Evolutionary conservation across 2,797 vertebrate species (phyloP), one percentile per base, ranked within the genome.

Genomic region (Coranthus polyacanthus): DNA sequence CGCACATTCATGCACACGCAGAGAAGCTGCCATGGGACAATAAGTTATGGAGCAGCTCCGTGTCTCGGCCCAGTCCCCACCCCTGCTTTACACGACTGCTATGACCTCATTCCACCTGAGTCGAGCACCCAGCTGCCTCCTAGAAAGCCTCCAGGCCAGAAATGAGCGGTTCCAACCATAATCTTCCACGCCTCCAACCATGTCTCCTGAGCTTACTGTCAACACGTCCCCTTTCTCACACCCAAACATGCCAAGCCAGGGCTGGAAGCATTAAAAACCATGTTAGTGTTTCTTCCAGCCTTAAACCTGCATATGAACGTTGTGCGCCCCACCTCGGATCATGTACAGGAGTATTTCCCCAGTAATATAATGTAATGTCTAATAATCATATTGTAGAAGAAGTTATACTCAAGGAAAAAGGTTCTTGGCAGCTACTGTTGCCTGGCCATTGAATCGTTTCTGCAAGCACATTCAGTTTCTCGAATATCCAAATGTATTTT

Each of bases 101-200:
- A 75, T 88, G 88, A 88, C 80, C 88, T 92, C 85, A 89, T 87
- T 87, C 82, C 73, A 89, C 83, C 83, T 89, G 84, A 88, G 78
- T 77, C 36, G 6, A 68, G 82, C 75, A 82, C 72, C 68, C 72
- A 79, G 74, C 79, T 65, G 66, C 75, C 79, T 87, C 80, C 61
- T 57, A 76, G 41, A 81, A 71, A 39, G 65, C 83, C 83, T 81
- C 67, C 20, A 26, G 86, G 83, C 83, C 67, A 77, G 58, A 83
- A 74, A 60, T 63, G 53, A 72, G 51, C 26, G 66, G 69, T 81
- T 85, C 85, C 83, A 90, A 76, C 80, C 66, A 24, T 61, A 75
- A 85, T 79, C 76, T 68, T 63, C 71, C 66, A 78, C 55, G 26
- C 55, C 72, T 63, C 72, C 63, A 53, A 37, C 39, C 44, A 26